A percentile compares a stretch with the other conserved stretches of the same genome.
Evolutionary conservation across 2,797 vertebrate genomes (phyloP).

Genomic region (Masticophis lateralis): DNA sequence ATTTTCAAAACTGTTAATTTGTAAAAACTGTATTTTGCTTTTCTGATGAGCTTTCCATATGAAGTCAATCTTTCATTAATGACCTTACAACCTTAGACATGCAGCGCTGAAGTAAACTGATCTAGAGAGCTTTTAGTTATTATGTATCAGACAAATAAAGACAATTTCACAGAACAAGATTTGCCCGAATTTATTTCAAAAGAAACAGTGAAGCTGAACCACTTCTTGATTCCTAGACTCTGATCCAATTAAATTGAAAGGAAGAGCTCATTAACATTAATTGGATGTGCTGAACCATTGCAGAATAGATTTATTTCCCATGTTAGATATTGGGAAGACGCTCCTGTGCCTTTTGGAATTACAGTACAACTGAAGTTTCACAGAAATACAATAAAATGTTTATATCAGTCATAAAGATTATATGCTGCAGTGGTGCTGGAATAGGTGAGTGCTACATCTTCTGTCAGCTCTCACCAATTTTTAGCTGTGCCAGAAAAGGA

Average conservation of each 20-base stretch:
- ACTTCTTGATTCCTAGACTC: slow-evolving; percentile 50
- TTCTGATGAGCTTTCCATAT: background rate
- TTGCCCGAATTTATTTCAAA: slow-evolving; percentile 36
- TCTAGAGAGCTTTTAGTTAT: slow-evolving; percentile 22
- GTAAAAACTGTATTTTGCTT: background rate
- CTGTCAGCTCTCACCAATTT: background rate
- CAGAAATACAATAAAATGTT: slow-evolving; percentile 37
- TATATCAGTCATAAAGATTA: slow-evolving; percentile 25
- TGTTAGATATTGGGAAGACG: slow-evolving; percentile 38
- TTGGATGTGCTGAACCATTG: slow-evolving; percentile 61
- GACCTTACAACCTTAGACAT: slow-evolving; percentile 39
- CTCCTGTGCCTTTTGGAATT: slow-evolving; percentile 35
- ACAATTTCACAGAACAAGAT: slow-evolving; percentile 19
- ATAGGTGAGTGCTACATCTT: background rate
- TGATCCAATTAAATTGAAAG: slow-evolving; percentile 54
- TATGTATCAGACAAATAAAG: slow-evolving; percentile 3
- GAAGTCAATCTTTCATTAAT: slow-evolving; percentile 34
- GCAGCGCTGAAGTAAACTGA: background rate
- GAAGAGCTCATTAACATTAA: slow-evolving; percentile 66
- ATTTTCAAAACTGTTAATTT: background rate
- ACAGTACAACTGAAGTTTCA: slow-evolving; percentile 36
- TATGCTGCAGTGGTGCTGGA: background rate
- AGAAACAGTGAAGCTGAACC: slow-evolving; percentile 36
- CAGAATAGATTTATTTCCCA: slow-evolving; percentile 56
- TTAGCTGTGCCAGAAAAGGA: background rate